Evolutionary conservation across 2,113 vertebrate genomes (phyloP).

Genomic region (Dasyprocta punctata): DNA sequence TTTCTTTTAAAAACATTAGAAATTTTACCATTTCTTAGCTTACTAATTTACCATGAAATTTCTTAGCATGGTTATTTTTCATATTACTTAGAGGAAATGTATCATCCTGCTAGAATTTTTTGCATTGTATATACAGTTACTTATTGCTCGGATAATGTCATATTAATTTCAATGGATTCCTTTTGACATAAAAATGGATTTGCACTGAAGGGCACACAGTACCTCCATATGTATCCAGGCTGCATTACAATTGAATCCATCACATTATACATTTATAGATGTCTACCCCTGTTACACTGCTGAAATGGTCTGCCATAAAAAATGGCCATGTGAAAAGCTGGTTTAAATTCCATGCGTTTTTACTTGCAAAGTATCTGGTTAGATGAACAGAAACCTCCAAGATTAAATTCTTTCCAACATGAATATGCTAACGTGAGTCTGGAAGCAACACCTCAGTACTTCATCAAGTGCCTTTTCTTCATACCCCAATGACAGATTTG

Average conservation of each 20-base stretch:
- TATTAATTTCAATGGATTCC: slow-evolving; percentile 84
- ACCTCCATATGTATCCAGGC: slow-evolving; percentile 83
- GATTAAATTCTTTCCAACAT: slow-evolving; percentile 82
- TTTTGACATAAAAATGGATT: slow-evolving; percentile 86
- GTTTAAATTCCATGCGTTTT: slow-evolving; percentile 86
- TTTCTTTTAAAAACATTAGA: slow-evolving; percentile 53
- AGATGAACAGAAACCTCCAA: slow-evolving; percentile 83
- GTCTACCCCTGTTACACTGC: slow-evolving; percentile 82
- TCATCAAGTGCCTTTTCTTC: slow-evolving; percentile 73
- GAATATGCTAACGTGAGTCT: slow-evolving; percentile 83
- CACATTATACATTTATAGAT: slow-evolving; percentile 86
- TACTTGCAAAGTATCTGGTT: slow-evolving; percentile 84
- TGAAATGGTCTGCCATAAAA: slow-evolving; percentile 84
- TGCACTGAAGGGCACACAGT: slow-evolving; percentile 85
- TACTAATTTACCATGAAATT: slow-evolving; percentile 48
- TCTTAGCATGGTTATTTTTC: slow-evolving; percentile 52
- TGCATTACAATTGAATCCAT: slow-evolving; percentile 84
- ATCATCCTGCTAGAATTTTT: slow-evolving; percentile 54
- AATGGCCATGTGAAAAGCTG: slow-evolving; percentile 83
- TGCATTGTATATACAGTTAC: slow-evolving; percentile 63
- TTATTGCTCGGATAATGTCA: slow-evolving; percentile 80
- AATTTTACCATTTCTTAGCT: slow-evolving; percentile 22
- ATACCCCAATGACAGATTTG: slow-evolving; percentile 80
- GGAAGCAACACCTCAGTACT: slow-evolving; percentile 80
- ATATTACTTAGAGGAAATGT: slow-evolving; percentile 60